phyloP scores from a whole-genome alignment of 2,797 vertebrate genomes.

The Anableps anableps region DNA sequence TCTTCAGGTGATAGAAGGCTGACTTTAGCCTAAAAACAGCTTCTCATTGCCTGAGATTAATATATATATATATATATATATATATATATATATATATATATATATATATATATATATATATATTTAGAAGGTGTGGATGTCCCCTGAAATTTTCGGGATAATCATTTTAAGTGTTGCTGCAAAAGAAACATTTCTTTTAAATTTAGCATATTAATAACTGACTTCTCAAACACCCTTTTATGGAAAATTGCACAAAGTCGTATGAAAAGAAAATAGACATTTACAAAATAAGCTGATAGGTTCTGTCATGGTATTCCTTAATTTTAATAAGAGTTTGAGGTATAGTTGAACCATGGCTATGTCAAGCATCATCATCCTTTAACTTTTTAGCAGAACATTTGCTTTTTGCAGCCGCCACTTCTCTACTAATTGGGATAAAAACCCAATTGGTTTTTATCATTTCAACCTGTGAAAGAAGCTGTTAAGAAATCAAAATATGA shows the following conservation, averaged over 20 bases:
- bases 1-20: too few species aligned
- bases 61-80: too few species aligned
- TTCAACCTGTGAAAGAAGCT: not conserved
- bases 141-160: not conserved
- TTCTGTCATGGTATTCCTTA: not conserved
- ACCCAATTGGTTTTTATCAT: not conserved
- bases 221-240: not conserved
- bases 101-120: too few species aligned
- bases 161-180: not conserved
- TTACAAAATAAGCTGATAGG: not conserved
- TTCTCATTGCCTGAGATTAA: not conserved
- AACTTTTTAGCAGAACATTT: not conserved
- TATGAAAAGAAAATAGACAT: not conserved
- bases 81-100: too few species aligned
- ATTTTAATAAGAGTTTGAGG: not conserved
- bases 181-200: not conserved
- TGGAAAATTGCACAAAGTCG: not conserved
- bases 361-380: not conserved
- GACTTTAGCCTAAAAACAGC: conserved; percentile 24
- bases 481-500: not conserved
- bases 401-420: not conserved
- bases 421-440: too few species aligned
- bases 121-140: not conserved
- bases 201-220: not conserved
- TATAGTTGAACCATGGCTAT: not conserved